Evolutionary conservation across 2,797 vertebrate species (phyloP).

Genomic region (Xenentodon cancila): DNA sequence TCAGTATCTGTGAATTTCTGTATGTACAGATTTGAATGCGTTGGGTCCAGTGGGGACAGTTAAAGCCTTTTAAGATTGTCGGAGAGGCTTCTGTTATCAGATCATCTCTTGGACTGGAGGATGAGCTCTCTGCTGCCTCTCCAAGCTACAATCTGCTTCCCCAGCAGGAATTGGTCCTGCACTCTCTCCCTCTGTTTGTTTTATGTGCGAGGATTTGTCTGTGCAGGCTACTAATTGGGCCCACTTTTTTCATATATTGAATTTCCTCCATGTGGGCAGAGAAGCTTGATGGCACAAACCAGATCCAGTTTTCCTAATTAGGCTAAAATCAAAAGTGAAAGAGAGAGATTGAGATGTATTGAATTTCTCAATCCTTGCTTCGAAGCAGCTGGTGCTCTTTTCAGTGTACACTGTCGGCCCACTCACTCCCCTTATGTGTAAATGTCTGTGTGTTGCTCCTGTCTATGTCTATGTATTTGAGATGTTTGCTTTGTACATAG

Average conservation of each 20-base stretch:
- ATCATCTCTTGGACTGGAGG: conserved; percentile 55
- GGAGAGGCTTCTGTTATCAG: conserved; percentile 62
- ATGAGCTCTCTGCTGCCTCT: conserved; percentile 59
- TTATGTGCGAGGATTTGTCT: conserved; percentile 39
- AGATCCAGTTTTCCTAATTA: conserved; percentile 73
- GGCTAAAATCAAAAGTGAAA: conserved; percentile 65
- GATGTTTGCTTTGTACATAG: conserved; percentile 26
- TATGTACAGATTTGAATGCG: conserved; percentile 25
- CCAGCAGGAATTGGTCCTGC: conserved; percentile 66
- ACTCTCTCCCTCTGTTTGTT: conserved; percentile 5
- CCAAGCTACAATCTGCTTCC: conserved; percentile 81
- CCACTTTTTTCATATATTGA: conserved; percentile 51
- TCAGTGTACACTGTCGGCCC: conserved; percentile 48
- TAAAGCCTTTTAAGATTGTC: conserved; percentile 47
- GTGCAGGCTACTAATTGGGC: conserved; percentile 51
- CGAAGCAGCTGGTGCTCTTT: conserved; percentile 65
- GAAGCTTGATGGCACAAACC: conserved; percentile 48
- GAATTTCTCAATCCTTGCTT: conserved; percentile 65
- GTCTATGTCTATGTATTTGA: conserved; percentile 33
- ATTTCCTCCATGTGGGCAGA: conserved; percentile 56
- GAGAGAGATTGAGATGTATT: conserved; percentile 48
- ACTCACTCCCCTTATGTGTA: conserved; percentile 44
- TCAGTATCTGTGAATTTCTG: conserved; percentile 22
- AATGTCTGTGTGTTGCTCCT: conserved; percentile 30
- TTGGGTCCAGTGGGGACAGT: conserved; percentile 36